Evolutionary conservation across 2,888 invertebrate species (phyloP).

Genomic region (Aleiodes leptofemur): DNA sequence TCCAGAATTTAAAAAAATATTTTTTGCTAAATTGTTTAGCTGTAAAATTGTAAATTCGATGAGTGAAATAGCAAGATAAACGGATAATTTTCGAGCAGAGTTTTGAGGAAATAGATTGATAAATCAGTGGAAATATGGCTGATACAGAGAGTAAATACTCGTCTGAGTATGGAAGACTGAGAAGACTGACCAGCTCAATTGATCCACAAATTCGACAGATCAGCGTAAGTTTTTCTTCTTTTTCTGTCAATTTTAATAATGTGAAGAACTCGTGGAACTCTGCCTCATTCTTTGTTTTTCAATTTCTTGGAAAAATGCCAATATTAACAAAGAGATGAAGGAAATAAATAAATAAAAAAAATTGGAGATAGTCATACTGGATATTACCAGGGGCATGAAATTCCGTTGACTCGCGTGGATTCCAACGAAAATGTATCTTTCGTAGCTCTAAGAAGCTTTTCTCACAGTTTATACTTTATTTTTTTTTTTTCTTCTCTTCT

Average conservation of each 20-base stretch:
- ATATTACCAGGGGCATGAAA: slow-evolving; percentile 23
- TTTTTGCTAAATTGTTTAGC: background rate
- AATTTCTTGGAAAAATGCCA: slow-evolving; percentile 16
- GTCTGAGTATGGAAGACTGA: slow-evolving; percentile 82
- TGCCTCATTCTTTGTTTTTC: slow-evolving; percentile 2
- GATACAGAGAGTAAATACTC: slow-evolving; percentile 77
- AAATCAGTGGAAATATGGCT: slow-evolving; percentile 58
- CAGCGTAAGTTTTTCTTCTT: slow-evolving; percentile 78
- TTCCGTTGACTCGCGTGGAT: slow-evolving; percentile 27
- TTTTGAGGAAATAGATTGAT: no score
- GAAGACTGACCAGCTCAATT: slow-evolving; percentile 80
- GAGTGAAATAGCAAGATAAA: no score
- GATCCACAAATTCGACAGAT: slow-evolving; percentile 82
- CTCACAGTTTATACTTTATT: background rate
- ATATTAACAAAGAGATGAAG: background rate
- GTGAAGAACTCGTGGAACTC: background rate
- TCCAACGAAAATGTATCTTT: slow-evolving; percentile 7
- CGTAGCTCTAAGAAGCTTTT: slow-evolving; percentile 4
- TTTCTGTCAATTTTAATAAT: background rate
- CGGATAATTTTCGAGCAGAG: no score
- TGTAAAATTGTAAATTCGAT: no score
- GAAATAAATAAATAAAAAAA: slow-evolving; percentile 17
- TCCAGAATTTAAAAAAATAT: background rate
- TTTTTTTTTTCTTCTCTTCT: background rate
- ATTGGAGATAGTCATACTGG: slow-evolving; percentile 25